Conservation (phyloP, 92 coral and sea anemone genomes). For the Micromussa lordhowensis region DNA sequence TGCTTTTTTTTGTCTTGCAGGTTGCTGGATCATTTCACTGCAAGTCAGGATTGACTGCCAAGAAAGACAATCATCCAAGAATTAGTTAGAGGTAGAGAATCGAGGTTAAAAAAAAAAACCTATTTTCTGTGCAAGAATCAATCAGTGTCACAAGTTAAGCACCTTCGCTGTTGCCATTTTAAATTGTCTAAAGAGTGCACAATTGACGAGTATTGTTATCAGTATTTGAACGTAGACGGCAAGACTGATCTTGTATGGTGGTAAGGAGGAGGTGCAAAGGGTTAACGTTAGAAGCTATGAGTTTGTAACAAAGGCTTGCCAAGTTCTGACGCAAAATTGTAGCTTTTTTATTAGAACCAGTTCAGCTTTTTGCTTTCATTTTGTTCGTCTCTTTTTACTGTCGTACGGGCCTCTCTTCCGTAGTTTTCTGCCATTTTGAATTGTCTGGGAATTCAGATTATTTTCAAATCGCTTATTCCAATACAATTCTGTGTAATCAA, state of each 20-base stretch:
- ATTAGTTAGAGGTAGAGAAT: not conserved
- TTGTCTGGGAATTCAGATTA: not conserved
- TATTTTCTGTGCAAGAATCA: not conserved
- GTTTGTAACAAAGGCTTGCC: no score
- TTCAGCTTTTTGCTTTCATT: not conserved
- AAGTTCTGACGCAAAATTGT: not conserved
- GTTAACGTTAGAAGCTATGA: no score
- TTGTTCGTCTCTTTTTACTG: no score
- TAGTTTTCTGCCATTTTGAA: no score
- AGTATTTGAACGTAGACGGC: no score
- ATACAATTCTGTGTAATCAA: not conserved
- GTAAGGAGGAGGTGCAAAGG: no score
- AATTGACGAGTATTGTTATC: not conserved
- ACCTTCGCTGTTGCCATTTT: not conserved
- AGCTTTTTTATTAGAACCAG: not conserved
- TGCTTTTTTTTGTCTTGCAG: not conserved
- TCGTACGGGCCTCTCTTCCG: no score
- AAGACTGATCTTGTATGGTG: no score
- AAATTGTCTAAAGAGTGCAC: not conserved
- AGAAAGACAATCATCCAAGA: not conserved
- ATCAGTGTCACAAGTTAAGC: not conserved
- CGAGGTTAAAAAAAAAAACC: not conserved
- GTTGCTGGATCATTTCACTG: not conserved
- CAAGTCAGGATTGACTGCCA: not conserved
- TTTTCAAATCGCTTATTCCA: no score